These are phyloP conservation scores for Zosterops lateralis DNA, from an alignment of 2,113 vertebrate genomes.

Conservation along the genomic window DNA sequence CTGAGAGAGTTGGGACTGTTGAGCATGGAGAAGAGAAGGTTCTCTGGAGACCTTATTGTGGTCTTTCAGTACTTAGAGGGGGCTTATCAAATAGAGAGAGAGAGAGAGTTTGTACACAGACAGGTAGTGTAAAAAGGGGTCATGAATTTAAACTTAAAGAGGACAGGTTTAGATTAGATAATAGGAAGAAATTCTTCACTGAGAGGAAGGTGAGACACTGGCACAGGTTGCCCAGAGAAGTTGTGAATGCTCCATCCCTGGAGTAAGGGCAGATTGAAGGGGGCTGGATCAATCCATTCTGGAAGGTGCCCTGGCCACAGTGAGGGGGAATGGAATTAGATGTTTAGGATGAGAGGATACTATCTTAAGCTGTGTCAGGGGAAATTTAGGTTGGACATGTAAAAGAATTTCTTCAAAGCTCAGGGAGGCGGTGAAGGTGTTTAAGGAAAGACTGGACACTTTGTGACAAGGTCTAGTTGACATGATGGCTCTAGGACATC, in stretches of 20 bases:
- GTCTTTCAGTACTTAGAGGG: not conserved
- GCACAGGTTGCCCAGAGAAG: not conserved
- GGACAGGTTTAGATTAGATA: not conserved
- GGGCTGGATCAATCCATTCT: rapidly evolving
- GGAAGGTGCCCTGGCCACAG: not conserved
- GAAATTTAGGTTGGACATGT: not conserved
- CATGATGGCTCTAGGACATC: not conserved
- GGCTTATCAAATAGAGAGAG: not conserved
- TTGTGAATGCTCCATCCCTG: not conserved
- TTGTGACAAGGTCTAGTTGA: not conserved
- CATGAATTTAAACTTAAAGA: not conserved
- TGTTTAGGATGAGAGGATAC: not conserved
- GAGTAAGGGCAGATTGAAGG: not conserved
- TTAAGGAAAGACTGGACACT: not conserved
- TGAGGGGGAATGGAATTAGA: rapidly evolving
- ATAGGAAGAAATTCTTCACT: not conserved
- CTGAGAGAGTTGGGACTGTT: too few species aligned
- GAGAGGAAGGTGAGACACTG: not conserved
- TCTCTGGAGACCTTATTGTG: not conserved
- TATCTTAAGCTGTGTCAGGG: not conserved
- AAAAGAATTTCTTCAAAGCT: not conserved
- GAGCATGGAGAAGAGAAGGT: not conserved
- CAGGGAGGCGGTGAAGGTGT: not conserved
- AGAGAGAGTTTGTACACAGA: not conserved
- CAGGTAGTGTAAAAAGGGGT: not conserved